Evolutionary conservation across 92 coral and sea anemone species (phyloP).

Genomic region (Pocillopora grandis): DNA sequence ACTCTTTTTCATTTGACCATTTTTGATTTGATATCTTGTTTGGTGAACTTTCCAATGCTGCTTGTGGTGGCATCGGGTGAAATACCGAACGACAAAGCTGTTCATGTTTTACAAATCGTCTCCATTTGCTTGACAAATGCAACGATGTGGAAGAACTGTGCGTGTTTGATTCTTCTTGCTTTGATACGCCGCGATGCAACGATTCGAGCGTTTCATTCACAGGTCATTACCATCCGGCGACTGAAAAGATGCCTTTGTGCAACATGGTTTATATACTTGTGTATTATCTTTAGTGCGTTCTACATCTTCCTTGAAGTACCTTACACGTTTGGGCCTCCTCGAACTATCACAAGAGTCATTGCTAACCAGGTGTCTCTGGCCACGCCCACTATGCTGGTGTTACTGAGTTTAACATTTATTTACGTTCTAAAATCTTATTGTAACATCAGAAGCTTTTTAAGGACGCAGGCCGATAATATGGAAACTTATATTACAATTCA

Average conservation of each 20-base stretch:
- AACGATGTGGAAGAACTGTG: not conserved
- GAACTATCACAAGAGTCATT: not conserved
- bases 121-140: not conserved
- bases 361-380: not conserved
- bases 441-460: not conserved
- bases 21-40: not conserved
- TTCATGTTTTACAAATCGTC: not conserved
- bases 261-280: not conserved
- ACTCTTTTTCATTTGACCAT: not conserved
- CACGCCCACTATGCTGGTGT: not conserved
- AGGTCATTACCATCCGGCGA: not conserved
- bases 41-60: not conserved
- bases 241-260: not conserved
- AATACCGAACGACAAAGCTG: not conserved
- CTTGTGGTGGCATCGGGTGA: not conserved
- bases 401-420: not conserved
- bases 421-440: not conserved
- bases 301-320: not conserved
- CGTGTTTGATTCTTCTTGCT: not conserved
- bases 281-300: not conserved
- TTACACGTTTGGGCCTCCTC: not conserved
- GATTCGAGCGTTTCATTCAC: not conserved
- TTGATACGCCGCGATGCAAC: constrained; percentile 4
- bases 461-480: not conserved
- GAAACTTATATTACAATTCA: not conserved